Conservation (phyloP, 2,113 vertebrate genomes). For the Ictalurus punctatus region DNA sequence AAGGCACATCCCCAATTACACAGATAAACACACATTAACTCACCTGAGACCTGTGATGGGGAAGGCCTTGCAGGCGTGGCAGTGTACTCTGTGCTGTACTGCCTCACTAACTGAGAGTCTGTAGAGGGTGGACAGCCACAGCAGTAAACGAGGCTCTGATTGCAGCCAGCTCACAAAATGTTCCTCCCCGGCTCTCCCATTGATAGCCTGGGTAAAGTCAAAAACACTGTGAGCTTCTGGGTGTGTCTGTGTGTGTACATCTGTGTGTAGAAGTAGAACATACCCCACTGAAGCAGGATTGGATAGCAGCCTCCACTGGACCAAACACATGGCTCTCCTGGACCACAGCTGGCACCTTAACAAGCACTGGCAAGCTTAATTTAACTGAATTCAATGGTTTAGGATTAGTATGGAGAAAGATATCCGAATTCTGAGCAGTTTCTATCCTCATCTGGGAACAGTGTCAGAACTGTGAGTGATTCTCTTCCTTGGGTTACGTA, state of each 20-base stretch:
- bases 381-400: not conserved
- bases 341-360: conserved; percentile 76
- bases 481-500: not conserved
- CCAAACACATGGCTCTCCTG: conserved; percentile 71
- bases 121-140: conserved; percentile 79
- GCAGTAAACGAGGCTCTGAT: conserved; percentile 75
- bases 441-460: not conserved
- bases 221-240: not conserved
- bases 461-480: not conserved
- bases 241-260: not conserved
- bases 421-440: not conserved
- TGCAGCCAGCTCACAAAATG: conserved; percentile 74
- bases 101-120: conserved; percentile 69
- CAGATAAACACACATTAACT: conserved; percentile 15
- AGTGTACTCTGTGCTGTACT: conserved; percentile 73
- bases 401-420: not conserved
- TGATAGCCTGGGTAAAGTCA: conserved; percentile 60
- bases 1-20: not conserved
- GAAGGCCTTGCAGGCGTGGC: conserved; percentile 73
- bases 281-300: conserved; percentile 80
- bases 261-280: conserved; percentile 44
- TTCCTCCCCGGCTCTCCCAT: conserved; percentile 66
- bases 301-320: conserved; percentile 70
- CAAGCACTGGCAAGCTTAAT: not conserved
- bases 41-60: conserved; percentile 82